Conservation (phyloP, 1,140 invertebrate species). For the Aphaenogaster rudis region DNA sequence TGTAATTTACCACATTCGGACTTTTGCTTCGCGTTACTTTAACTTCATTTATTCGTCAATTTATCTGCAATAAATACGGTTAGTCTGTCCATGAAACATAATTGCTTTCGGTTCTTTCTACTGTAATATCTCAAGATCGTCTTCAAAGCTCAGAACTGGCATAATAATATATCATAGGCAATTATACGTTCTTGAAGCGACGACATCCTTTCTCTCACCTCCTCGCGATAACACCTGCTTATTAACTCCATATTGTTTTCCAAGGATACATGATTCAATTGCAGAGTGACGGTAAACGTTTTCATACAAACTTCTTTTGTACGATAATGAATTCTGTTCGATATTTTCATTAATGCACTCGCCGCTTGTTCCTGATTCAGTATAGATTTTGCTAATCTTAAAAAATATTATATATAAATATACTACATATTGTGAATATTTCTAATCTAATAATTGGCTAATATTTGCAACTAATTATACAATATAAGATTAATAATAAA, state of each 20-base stretch:
- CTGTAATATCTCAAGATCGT: conserved; percentile 34
- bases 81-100: not conserved
- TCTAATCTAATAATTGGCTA: not conserved
- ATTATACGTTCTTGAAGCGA: conserved; percentile 28
- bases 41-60: not conserved
- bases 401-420: not conserved
- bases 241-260: conserved; percentile 25
- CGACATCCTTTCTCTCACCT: conserved; percentile 33
- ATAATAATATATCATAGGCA: conserved; percentile 52
- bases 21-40: not conserved
- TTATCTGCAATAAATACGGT: not conserved
- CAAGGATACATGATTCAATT: conserved; percentile 37
- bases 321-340: not conserved
- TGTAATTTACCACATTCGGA: not conserved
- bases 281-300: not conserved
- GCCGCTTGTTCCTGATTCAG: not conserved
- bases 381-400: not conserved
- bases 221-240: conserved; percentile 33
- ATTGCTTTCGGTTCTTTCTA: conserved; percentile 26
- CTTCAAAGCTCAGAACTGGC: conserved; percentile 46
- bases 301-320: not conserved
- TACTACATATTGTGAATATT: not conserved
- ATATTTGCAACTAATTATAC: not conserved
- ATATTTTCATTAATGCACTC: not conserved
- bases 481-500: not conserved